Percentiles rank a stretch among this genome's conserved stretches.
phyloP scores from a whole-genome alignment of 1,140 invertebrate species.

The Zaprionus lachaisei region DNA sequence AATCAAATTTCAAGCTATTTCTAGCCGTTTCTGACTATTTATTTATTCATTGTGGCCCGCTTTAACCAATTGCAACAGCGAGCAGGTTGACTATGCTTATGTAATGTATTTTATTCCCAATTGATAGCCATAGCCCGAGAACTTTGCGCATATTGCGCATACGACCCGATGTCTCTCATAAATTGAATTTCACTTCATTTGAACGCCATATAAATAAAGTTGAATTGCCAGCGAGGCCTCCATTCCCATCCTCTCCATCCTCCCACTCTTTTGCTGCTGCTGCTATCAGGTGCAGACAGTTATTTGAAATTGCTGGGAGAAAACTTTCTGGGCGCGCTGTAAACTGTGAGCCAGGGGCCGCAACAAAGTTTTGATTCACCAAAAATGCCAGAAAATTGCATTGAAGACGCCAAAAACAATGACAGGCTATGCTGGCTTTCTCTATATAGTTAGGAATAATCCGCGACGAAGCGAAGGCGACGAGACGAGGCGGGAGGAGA shows the following conservation, averaged over 20 bases:
- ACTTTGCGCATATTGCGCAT: conserved; percentile 55
- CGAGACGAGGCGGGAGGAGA: neutral
- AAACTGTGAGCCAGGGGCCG: conserved; percentile 20
- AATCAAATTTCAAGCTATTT: conserved; percentile 68
- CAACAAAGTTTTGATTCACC: conserved; percentile 14
- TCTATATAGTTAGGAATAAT: neutral
- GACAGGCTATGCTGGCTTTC: neutral
- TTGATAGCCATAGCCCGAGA: conserved; percentile 49
- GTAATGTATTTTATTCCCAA: conserved; percentile 47
- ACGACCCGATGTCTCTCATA: conserved; percentile 46
- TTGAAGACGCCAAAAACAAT: conserved; percentile 7
- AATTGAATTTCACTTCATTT: conserved; percentile 56
- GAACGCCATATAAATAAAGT: conserved; percentile 55
- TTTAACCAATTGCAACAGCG: conserved; percentile 21
- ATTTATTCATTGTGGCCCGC: conserved; percentile 47
- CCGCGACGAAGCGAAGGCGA: neutral
- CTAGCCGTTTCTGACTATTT: conserved; percentile 51
- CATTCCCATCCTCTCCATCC: neutral
- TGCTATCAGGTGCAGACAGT: conserved; percentile 32
- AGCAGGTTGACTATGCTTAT: neutral
- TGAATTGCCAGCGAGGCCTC: neutral
- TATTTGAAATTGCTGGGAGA: conserved; percentile 12
- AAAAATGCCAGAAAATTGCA: conserved; percentile 25
- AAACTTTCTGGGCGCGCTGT: conserved; percentile 7
- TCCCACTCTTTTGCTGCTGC: neutral